Evolutionary conservation across 2,797 vertebrate genomes (phyloP), one percentile per base, ranked within the genome.

Genomic region (Aratinga solstitialis): DNA sequence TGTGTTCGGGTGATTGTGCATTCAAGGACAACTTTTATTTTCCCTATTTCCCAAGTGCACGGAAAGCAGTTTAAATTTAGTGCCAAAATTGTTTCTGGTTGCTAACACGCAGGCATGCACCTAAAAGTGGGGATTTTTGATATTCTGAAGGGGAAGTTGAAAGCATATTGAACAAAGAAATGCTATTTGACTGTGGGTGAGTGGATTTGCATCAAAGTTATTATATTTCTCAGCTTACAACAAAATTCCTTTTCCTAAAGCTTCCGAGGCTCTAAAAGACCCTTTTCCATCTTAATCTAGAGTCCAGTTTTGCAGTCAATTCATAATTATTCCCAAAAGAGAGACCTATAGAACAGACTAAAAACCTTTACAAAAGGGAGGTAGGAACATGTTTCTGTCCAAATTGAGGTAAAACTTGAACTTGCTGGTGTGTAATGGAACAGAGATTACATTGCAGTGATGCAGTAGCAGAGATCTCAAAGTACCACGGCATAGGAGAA

Each of bases 61-160:
- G 21, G 51, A 42, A 77, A 72, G 10, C 11, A 27, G 34, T 90
- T 81, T 66, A 18, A 84, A 51, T 68, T 50, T 53, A 54, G 18
- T 78, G n/a, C 34, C 67, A 65, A 71, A 58, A 42, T 32, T 26
- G 4, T 17, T 10, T 36, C 6, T 47, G 27, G 69, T 73, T 84
- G 13, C 32, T 85, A 13, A 26, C 11, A 4, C 0, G 1, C 5
- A 72, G 24, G 21, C 2, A 1, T 22, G 2, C 5, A 36, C 7
- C 9, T 48, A 29, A 38, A 65, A 75, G 27, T 11, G 30, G 85
- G 11, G 23, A 6, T 7, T 72, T 89, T 75, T 68, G 13, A 26
- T 89, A 8, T 62, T 88, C 34, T 36, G 40, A 32, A 68, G 19
- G 12, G 13, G 66, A 68, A 87, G 18, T 16, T 42, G 53, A 47